Conservation (phyloP, 2,797 vertebrate genomes). For the Setipinna tenuifilis region DNA sequence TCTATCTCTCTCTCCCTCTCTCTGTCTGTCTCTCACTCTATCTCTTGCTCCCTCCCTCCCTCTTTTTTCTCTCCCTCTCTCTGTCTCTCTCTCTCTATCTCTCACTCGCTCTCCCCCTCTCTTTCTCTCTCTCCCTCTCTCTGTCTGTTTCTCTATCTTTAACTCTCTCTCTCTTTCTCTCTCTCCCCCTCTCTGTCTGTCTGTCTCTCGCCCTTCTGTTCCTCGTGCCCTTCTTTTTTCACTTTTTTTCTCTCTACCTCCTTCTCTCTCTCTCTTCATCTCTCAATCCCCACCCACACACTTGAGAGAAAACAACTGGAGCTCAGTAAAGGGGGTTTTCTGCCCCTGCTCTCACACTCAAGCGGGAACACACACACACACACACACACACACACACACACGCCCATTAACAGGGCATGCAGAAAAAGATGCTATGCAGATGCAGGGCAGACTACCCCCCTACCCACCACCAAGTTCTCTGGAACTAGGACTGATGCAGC, state of each 20-base stretch:
- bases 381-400: constrained; percentile 21
- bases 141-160: constrained; percentile 6
- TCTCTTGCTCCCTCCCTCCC: not conserved
- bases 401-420: too few species aligned
- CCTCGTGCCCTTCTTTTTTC: constrained; percentile 43
- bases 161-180: constrained; percentile 28
- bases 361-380: not conserved
- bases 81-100: constrained; percentile 17
- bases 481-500: too few species aligned
- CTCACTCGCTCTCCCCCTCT: constrained; percentile 13
- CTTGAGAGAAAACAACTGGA: constrained; percentile 44
- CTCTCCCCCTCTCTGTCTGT: constrained; percentile 35
- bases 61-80: constrained; percentile 43
- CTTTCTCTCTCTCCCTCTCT: not conserved
- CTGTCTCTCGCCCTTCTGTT: constrained; percentile 25
- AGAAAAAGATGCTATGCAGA: too few species aligned
- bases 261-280: constrained; percentile 40
- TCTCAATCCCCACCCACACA: constrained; percentile 9
- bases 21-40: constrained; percentile 14
- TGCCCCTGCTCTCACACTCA: not conserved
- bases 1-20: constrained; percentile 35
- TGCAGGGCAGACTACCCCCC: too few species aligned
- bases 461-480: too few species aligned
- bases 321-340: constrained; percentile 18
- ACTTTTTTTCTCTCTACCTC: constrained; percentile 51